Percentiles rank a stretch among this genome's conserved stretches.
Conservation (phyloP, 1,140 invertebrate species). For the Brachionus calyciflorus region DNA sequence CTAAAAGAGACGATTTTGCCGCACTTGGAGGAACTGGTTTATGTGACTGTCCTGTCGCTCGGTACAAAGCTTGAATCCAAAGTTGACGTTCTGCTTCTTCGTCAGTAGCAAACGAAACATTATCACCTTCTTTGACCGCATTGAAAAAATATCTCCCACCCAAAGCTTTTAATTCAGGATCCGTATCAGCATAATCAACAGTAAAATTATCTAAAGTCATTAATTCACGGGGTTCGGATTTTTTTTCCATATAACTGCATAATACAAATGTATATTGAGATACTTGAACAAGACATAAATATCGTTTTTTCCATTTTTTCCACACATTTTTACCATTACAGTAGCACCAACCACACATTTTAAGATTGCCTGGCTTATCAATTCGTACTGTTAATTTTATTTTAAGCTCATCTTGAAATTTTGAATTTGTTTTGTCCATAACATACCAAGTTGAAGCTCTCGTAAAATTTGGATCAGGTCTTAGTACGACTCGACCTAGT, state of each 20-base stretch:
- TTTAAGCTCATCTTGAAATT: conserved; percentile 80
- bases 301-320: conserved; percentile 99
- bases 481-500: conserved; percentile 80
- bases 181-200: conserved; percentile 95
- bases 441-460: conserved; percentile 95
- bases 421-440: conserved; percentile 83
- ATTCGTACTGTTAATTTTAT: conserved; percentile 97
- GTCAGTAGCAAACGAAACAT: conserved; percentile 89
- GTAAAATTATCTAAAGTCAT: conserved; percentile 98
- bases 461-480: conserved; percentile 82
- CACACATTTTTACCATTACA: conserved; percentile 93
- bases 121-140: conserved; percentile 94
- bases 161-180: conserved; percentile 54
- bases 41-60: conserved; percentile 96
- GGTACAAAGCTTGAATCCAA: conserved; percentile 93
- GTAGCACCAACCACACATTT: conserved; percentile 91
- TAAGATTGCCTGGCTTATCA: conserved; percentile 98
- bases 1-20: conserved; percentile 64
- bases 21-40: conserved; percentile 80
- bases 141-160: conserved; percentile 93
- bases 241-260: conserved; percentile 98
- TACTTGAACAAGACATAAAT: conserved; percentile 92
- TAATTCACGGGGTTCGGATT: conserved; percentile 97
- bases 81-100: conserved; percentile 96
- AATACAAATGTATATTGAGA: conserved; percentile 99